Conservation (phyloP, 2,113 vertebrate genomes). For the Vulpes vulpes region DNA sequence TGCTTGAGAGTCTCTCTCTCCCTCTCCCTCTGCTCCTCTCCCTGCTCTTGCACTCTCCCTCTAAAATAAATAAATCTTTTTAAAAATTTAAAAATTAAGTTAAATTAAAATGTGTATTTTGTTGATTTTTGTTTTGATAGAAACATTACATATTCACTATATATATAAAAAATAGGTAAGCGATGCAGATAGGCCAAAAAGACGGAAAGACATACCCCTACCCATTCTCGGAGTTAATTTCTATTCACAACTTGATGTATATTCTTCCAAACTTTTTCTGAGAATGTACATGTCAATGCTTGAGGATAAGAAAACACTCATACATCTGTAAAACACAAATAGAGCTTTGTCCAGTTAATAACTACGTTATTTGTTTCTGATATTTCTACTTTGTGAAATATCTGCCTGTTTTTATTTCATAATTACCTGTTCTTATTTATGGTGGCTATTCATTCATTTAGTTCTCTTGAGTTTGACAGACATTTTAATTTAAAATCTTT, state of each 20-base stretch:
- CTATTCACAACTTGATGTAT: not conserved
- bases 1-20: not conserved
- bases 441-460: not conserved
- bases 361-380: not conserved
- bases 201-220: not conserved
- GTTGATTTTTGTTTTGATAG: conserved; percentile 19
- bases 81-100: not conserved
- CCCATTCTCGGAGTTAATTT: not conserved
- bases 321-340: not conserved
- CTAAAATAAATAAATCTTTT: not conserved
- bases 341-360: not conserved
- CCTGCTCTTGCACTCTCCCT: not conserved
- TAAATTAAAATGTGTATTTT: not conserved
- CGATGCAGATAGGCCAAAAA: not conserved
- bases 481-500: not conserved
- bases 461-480: conserved; percentile 23
- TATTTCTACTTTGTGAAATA: not conserved
- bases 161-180: not conserved
- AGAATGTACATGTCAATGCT: not conserved
- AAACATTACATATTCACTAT: conserved; percentile 9
- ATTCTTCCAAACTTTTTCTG: not conserved
- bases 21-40: not conserved
- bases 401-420: conserved; percentile 26
- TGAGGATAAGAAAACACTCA: not conserved
- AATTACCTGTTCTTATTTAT: conserved; percentile 23